Evolutionary conservation across 2,888 invertebrate genomes (phyloP), one percentile per base, ranked within the genome.

Genomic region (Agrochola circellaris): DNA sequence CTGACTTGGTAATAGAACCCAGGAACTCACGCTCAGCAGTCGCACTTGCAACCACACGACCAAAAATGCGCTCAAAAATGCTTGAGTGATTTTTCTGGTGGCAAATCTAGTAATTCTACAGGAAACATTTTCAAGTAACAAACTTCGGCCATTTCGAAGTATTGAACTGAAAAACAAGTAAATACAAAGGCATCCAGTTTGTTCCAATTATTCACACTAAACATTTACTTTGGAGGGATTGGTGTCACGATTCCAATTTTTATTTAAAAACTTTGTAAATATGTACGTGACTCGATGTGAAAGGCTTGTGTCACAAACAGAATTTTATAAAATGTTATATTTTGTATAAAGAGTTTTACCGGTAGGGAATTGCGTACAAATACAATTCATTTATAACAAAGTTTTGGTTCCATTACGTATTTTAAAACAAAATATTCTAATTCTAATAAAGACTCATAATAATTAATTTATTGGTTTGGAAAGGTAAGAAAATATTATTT

Each of bases 201-300:
- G 58, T 65, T 75, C 20, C 61, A 72, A 65, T 79, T 65, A 75
- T 69, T 66, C 13, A 51, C 26, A 67, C 56, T 60, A 77, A 83
- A 82, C 20, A 82, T 78, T 72, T 72, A 71, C 58, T 68, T 30
- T 62, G n/a, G 42, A n/a, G 38, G 51, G 60, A 66, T 61, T 56
- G 67, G 30, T 62, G 48, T 73, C 69, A 77, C 81, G 72, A 69
- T 72, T 84, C 54, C 72, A 68, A 73, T 83, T 84, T 80, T 72
- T 64, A 48, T 73, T 75, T 61, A 23, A 76, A 77, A 71, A 34
- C 66, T 65, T 66, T 72, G 62, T 78, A 79, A 83, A 82, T 79
- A 73, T 54, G 34, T 77, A 56, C 51, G 51, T 15, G 20, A 64
- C 15, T 65, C 45, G n/a, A 68, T 34, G 42, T 64, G 64, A 69